Conservation (phyloP, 2,888 invertebrate genomes). For the Cheilosia pagana region DNA sequence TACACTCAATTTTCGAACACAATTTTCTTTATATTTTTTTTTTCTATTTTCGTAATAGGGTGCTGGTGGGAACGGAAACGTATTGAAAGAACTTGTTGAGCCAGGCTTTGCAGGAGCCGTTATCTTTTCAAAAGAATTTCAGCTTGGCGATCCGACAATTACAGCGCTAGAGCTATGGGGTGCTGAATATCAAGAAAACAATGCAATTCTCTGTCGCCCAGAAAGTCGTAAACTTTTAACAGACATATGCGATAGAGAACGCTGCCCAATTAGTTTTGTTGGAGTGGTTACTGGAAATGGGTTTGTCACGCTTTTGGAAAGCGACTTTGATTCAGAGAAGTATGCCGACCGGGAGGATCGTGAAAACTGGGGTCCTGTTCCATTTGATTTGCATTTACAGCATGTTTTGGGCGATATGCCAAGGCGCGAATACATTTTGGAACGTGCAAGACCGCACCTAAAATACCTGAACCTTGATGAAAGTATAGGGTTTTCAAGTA, state of each 20-base stretch:
- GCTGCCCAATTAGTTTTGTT: constrained; percentile 96
- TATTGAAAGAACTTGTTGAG: constrained; percentile 97
- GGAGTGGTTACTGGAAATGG: constrained; percentile 96
- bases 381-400: constrained; percentile 95
- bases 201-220: constrained; percentile 92
- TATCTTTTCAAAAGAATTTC: constrained; percentile 93
- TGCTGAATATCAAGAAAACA: constrained; percentile 98
- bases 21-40: constrained; percentile 12
- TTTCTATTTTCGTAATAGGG: constrained; percentile 84
- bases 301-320: constrained; percentile 88
- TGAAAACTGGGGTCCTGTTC: constrained; percentile 85
- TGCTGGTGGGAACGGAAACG: constrained; percentile 99
- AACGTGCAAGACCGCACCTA: constrained; percentile 78
- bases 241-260: constrained; percentile 92
- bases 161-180: constrained; percentile 98
- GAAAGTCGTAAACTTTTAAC: constrained; percentile 87
- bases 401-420: constrained; percentile 94
- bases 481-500: constrained; percentile 74
- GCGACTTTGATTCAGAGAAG: constrained; percentile 84
- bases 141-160: constrained; percentile 97
- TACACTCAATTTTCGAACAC: constrained; percentile 12
- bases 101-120: constrained; percentile 93
- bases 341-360: constrained; percentile 81
- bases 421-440: constrained; percentile 86
- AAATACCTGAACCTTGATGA: constrained; percentile 83